A percentile compares a stretch with the other conserved stretches of the same genome.
phyloP scores from a whole-genome alignment of 2,113 vertebrate genomes.

The Megalops atlanticus region DNA sequence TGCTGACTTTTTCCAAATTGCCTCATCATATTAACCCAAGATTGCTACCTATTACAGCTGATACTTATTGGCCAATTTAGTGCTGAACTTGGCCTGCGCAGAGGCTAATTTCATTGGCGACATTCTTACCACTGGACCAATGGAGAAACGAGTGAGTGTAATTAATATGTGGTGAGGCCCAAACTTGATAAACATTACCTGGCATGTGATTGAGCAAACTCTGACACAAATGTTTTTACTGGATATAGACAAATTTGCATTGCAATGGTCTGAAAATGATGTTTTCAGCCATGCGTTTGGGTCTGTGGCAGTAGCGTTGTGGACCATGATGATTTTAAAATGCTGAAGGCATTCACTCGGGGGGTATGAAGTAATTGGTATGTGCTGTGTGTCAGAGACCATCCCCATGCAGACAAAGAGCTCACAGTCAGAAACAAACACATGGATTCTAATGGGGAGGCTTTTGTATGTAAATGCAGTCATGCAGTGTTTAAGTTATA shows the following conservation, averaged over 20 bases:
- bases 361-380: not conserved
- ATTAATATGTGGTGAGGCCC: not conserved
- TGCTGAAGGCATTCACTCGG: not conserved
- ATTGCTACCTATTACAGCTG: not conserved
- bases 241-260: too few relatives aligned
- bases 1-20: conserved; percentile 39
- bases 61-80: not conserved
- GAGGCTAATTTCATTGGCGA: not conserved
- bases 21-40: not conserved
- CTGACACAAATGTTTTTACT: too few relatives aligned
- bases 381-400: conserved; percentile 5
- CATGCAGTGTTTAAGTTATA: not conserved
- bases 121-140: not conserved
- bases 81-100: not conserved
- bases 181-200: not conserved
- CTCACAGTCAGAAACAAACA: not conserved
- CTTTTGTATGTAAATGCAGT: conserved; percentile 8
- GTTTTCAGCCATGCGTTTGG: too few relatives aligned
- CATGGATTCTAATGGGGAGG: conserved; percentile 3
- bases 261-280: too few relatives aligned
- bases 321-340: too few relatives aligned
- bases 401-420: not conserved
- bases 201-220: not conserved
- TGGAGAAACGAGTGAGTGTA: not conserved
- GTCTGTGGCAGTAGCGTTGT: too few relatives aligned